phyloP scores from a whole-genome alignment of 2,797 vertebrate genomes.

The Siniperca undulata region DNA sequence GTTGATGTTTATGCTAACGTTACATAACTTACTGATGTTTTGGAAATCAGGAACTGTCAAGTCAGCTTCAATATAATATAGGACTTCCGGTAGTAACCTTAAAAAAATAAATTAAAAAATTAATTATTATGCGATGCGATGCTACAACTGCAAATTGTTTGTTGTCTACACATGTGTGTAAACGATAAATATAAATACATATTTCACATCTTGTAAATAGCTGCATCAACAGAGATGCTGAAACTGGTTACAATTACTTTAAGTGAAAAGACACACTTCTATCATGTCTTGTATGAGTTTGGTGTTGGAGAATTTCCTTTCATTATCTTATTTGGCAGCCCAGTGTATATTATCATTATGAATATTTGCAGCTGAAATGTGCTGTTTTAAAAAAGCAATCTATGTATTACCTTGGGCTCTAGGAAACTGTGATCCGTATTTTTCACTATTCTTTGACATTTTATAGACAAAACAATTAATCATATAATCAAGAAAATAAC shows the following conservation, averaged over 20 bases:
- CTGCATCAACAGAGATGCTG: not conserved
- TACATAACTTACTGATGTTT: not conserved
- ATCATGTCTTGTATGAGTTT: not conserved
- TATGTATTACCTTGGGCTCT: not conserved
- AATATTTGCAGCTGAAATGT: not conserved
- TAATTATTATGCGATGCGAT: not conserved
- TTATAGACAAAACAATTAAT: not conserved
- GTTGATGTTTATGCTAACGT: not conserved
- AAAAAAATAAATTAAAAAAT: slow-evolving; percentile 2
- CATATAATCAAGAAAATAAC: not conserved
- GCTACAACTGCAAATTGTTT: not conserved
- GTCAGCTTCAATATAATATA: accelerated
- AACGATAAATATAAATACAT: not conserved
- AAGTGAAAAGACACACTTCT: not conserved
- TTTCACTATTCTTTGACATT: not conserved
- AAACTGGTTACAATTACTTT: too few species aligned
- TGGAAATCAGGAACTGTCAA: not conserved
- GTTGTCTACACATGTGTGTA: not conserved
- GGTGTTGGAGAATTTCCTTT: not conserved
- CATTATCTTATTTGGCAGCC: not conserved
- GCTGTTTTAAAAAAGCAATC: not conserved
- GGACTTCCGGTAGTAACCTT: slow-evolving; percentile 12
- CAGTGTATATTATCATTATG: not conserved
- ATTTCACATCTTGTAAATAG: not conserved
- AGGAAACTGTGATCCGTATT: not conserved